Percentiles rank a stretch among this genome's conserved stretches.
phyloP scores from a whole-genome alignment of 2,888 invertebrate species.

The Apamea crenata region DNA sequence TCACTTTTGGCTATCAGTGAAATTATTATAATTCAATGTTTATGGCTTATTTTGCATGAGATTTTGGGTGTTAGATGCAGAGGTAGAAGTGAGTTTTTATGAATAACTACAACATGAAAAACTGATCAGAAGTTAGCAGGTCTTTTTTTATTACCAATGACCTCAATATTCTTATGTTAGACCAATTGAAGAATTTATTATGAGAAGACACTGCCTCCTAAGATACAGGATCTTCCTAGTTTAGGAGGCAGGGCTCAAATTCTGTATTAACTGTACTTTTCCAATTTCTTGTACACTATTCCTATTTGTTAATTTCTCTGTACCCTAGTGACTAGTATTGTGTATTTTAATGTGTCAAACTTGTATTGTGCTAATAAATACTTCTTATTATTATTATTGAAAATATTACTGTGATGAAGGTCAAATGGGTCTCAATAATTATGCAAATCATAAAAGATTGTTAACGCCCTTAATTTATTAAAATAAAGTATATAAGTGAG shows the following conservation, averaged over 20 bases:
- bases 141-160: not conserved
- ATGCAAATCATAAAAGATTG: not conserved
- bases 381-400: no score
- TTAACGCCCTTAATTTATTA: not conserved
- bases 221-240: no score
- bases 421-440: not conserved
- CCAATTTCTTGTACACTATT: no score
- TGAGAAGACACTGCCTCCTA: no score
- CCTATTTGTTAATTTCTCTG: no score
- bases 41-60: no score
- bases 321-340: no score
- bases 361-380: no score
- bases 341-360: no score
- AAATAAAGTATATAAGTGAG: slow-evolving; percentile 5
- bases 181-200: no score
- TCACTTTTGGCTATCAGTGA: not conserved
- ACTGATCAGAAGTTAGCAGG: not conserved
- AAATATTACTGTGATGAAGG: not conserved
- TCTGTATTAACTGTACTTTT: no score
- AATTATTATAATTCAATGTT: not conserved
- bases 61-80: not conserved
- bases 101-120: not conserved
- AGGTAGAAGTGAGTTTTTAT: not conserved
- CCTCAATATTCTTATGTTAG: not conserved
- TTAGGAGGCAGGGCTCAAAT: no score